These are phyloP conservation scores for Phragmatobia fuliginosa DNA, from an alignment of 2,888 invertebrate species.

Conservation along the genomic window DNA sequence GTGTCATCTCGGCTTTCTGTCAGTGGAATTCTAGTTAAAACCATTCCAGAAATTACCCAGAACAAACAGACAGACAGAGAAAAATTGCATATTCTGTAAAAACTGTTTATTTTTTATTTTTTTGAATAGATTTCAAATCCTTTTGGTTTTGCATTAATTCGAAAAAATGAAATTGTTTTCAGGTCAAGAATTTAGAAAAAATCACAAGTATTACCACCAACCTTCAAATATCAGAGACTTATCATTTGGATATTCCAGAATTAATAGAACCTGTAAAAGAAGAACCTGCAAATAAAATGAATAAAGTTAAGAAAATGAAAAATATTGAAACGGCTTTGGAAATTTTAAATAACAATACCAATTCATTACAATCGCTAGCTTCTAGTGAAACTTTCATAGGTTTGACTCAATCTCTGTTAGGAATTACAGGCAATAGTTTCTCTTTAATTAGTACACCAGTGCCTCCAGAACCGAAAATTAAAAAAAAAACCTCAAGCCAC, in stretches of 20 bases:
- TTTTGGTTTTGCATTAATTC: no score
- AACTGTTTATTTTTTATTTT: no score
- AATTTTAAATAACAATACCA: constrained; percentile 45
- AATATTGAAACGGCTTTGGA: constrained; percentile 44
- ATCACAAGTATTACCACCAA: background rate
- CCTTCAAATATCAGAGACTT: background rate
- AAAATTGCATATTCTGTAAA: no score
- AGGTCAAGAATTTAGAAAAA: background rate
- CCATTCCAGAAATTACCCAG: no score
- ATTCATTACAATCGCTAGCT: constrained; percentile 20
- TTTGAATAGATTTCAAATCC: no score
- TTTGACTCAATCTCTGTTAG: constrained; percentile 16
- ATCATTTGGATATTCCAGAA: background rate
- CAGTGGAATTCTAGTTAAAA: no score
- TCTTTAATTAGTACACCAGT: background rate
- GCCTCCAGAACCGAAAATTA: background rate
- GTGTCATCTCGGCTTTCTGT: no score
- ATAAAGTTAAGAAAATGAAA: constrained; percentile 14
- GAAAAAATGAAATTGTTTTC: background rate
- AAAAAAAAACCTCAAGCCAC: background rate
- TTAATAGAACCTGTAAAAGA: background rate
- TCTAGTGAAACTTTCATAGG: background rate
- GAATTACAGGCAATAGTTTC: constrained; percentile 4
- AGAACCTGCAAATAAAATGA: background rate
- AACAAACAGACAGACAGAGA: no score